A percentile compares a stretch with the other conserved stretches of the same genome.
Evolutionary conservation across 2,113 vertebrate genomes (phyloP).

Genomic region (human): GRCh38 chr15:95297501-95298000

Average conservation of each 20-base stretch:
- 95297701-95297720: background rate
- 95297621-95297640: background rate
- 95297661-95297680: background rate
- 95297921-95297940: too few species aligned
- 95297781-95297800: background rate
- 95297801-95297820: background rate
- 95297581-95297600: background rate
- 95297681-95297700: background rate
- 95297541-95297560: background rate
- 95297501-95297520: background rate
- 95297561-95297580: background rate
- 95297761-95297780: background rate
- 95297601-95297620: background rate
- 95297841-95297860: background rate
- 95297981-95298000: background rate
- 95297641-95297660: background rate
- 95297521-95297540: background rate
- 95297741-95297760: background rate
- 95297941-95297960: background rate
- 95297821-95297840: background rate
- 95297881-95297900: background rate
- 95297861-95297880: background rate
- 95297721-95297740: background rate
- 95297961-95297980: fast-evolving
- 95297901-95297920: background rate